phyloP scores from a whole-genome alignment of 2,888 invertebrate genomes.

The Apomyelois bistriatella region DNA sequence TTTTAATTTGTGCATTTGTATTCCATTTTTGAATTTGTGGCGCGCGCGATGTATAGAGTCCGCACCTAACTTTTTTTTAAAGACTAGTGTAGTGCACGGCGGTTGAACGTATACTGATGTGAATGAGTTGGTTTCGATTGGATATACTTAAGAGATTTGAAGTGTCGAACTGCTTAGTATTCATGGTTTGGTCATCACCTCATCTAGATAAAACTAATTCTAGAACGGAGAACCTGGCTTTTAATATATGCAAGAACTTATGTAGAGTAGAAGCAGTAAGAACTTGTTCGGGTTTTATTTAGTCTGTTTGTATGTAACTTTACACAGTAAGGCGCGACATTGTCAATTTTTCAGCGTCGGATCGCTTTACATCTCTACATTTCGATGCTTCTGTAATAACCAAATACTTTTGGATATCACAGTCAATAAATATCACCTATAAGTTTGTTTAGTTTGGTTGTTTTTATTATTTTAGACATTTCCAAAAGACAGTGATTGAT shows the following conservation, averaged over 20 bases:
- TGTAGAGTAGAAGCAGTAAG: neutral
- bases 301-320: neutral
- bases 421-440: no score
- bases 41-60: conserved; percentile 22
- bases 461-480: no score
- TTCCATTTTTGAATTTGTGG: conserved; percentile 32
- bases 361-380: no score
- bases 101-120: conserved; percentile 47
- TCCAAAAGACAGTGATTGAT: no score
- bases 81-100: conserved; percentile 44
- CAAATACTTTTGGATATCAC: no score
- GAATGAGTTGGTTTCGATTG: conserved; percentile 19
- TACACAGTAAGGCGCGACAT: no score
- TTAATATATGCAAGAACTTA: neutral
- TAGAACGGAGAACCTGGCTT: neutral
- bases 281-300: neutral
- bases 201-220: conserved; percentile 9
- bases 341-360: no score
- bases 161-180: conserved; percentile 18
- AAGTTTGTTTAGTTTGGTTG: no score
- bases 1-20: conserved; percentile 20
- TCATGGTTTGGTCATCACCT: conserved; percentile 13
- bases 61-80: conserved; percentile 31
- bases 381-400: no score
- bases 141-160: conserved; percentile 14